A percentile compares a stretch with the other conserved stretches of the same genome.
Evolutionary conservation across 2,113 vertebrate genomes (phyloP).

Genomic region (Probosciger aterrimus): DNA sequence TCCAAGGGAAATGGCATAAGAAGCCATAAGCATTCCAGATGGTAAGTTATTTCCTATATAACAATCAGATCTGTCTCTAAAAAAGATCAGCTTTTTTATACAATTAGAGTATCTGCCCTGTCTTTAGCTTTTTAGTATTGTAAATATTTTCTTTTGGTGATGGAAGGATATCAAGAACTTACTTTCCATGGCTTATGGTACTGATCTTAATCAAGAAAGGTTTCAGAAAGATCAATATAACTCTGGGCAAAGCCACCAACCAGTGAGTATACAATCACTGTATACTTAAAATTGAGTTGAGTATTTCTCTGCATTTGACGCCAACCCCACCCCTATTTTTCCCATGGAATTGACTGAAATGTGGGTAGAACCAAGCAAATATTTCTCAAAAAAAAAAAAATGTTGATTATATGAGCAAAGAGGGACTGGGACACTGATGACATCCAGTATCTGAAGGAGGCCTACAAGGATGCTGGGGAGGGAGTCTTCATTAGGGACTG

Average conservation of each 20-base stretch:
- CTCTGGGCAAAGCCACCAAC: not conserved
- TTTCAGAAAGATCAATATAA: not conserved
- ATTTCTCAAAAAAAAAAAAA: not conserved
- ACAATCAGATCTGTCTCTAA: not conserved
- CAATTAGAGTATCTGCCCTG: not conserved
- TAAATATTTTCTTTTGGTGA: not conserved
- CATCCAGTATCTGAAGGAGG: not conserved
- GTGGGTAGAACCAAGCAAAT: not conserved
- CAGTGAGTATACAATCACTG: not conserved
- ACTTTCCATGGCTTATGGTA: not conserved
- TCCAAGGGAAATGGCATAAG: constrained; percentile 26
- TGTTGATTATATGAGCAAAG: not conserved
- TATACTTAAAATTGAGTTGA: not conserved
- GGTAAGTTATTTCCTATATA: constrained; percentile 14
- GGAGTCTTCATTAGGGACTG: not conserved
- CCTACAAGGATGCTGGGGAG: not conserved
- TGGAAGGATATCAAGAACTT: not conserved
- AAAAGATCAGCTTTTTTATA: not conserved
- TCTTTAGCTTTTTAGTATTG: not conserved
- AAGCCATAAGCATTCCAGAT: not conserved
- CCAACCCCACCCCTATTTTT: not conserved
- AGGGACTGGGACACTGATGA: not conserved
- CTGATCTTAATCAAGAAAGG: not conserved
- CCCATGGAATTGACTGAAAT: not conserved
- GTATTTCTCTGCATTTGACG: not conserved